Percentiles rank a stretch among this genome's conserved stretches.
These are phyloP conservation scores for Uloborus diversus DNA, from an alignment of 1,140 invertebrate species.

Conservation along the genomic window DNA sequence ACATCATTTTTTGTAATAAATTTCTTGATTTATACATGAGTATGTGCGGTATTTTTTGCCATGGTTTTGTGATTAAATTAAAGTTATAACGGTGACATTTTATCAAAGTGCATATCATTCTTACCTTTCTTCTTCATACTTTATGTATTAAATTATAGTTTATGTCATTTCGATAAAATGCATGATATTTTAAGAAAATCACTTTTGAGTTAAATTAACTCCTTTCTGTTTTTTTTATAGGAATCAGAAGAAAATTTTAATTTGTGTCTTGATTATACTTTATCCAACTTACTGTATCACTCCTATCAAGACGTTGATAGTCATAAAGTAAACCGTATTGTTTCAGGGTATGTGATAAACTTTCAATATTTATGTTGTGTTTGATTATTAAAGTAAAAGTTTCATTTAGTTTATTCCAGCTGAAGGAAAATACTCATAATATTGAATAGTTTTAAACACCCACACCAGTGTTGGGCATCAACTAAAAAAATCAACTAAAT, in stretches of 20 bases:
- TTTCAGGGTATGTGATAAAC: background rate
- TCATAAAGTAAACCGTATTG: background rate
- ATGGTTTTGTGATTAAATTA: background rate
- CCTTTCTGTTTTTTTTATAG: slow-evolving; percentile 8
- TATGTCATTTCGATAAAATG: background rate
- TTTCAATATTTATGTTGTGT: background rate
- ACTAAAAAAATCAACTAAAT: too few species aligned
- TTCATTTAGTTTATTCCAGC: background rate
- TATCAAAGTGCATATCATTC: background rate
- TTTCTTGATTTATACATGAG: too few species aligned
- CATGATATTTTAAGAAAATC: too few species aligned
- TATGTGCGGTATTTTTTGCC: too few species aligned
- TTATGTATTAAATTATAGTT: background rate
- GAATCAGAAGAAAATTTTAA: slow-evolving; percentile 31
- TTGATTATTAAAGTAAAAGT: background rate
- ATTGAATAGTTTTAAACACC: too few species aligned
- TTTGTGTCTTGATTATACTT: background rate
- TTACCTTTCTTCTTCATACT: background rate
- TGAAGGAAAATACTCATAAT: too few species aligned
- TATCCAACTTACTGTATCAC: slow-evolving; percentile 26
- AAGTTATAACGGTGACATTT: background rate
- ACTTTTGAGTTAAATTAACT: background rate
- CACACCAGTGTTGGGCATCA: too few species aligned
- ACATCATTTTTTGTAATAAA: too few species aligned
- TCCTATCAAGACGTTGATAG: slow-evolving; percentile 13